Conservation (phyloP, 2,888 invertebrate genomes). For the Parnassius apollo region DNA sequence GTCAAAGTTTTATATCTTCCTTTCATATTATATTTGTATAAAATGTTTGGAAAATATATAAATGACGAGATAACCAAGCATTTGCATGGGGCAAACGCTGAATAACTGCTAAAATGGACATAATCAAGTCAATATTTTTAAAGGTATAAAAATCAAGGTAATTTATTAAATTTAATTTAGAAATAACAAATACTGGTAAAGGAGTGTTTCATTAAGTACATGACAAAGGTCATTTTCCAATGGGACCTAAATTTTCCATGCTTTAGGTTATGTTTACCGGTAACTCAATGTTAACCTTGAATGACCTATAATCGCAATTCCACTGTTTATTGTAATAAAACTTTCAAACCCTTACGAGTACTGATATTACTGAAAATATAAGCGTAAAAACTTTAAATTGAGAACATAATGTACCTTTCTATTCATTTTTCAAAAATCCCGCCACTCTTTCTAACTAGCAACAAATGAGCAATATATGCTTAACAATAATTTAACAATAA, state of each 20-base stretch:
- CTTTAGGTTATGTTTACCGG: slow-evolving; percentile 70
- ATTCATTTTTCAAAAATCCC: slow-evolving; percentile 28
- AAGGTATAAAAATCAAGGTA: too few relatives aligned
- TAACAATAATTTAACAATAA: not conserved
- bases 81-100: too few relatives aligned
- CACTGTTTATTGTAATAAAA: slow-evolving; percentile 2
- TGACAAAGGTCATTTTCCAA: slow-evolving; percentile 67
- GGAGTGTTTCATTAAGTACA: slow-evolving; percentile 15
- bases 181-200: not conserved
- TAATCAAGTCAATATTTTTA: too few relatives aligned
- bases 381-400: not conserved
- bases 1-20: too few relatives aligned
- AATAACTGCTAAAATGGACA: too few relatives aligned
- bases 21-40: too few relatives aligned
- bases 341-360: not conserved
- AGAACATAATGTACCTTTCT: slow-evolving; percentile 11
- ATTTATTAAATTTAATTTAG: too few relatives aligned
- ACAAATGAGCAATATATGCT: not conserved
- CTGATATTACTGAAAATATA: not conserved
- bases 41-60: too few relatives aligned
- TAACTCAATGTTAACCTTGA: slow-evolving; percentile 70
- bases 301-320: slow-evolving; percentile 61
- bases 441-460: slow-evolving; percentile 27
- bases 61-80: too few relatives aligned
- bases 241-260: slow-evolving; percentile 59